Evolutionary conservation across 2,113 vertebrate genomes (phyloP), one percentile per base, ranked within the genome.

Genomic region (Upupa epops): DNA sequence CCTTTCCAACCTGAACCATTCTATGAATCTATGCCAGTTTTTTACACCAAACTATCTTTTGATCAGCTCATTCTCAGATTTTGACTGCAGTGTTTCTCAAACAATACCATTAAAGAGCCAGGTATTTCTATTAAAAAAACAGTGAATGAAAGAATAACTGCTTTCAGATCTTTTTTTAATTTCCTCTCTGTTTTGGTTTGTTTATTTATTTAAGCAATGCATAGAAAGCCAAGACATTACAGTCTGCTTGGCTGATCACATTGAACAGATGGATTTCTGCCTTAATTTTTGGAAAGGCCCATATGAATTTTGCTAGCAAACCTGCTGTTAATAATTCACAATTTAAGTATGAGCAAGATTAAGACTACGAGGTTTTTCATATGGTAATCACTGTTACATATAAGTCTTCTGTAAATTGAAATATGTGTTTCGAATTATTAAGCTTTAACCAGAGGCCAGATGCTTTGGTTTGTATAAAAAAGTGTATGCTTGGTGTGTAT

Each of bases 301-400:
- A 40, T 28, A 52, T 42, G 69, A 78, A 70, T 83, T 95, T 93
- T 89, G n/a, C 65, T 93, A 83, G 65, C n/a, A 88, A 89, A 60
- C 29, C 13, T 3, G 2, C 64, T 89, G 37, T 78, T 87, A 78
- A 26, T 63, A 78, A 60, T 70, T 92, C 60, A 42, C 29, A 34
- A 37, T 86, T 70, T 74, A 81, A 66, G 45, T 65, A 49, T 54
- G 63, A 94, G 24, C 22, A 46, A 60, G 42, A 73, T 92, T 49
- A 89, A 80, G 85, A 28, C 16, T 51, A 69, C 29, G 83, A 80
- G 26, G 24, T 24, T 76, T 91, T 92, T 70, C n/a, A 11, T 88
- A 46, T 72, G 29, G 32, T 68, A 71, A 74, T 80, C 66, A 76
- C n/a, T 40, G 17, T 85, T 83, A 64, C 32, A 56, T 84, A 69